These are phyloP conservation scores for Nerophis ophidion DNA, from an alignment of 2,113 vertebrate species.

Conservation along the genomic window DNA sequence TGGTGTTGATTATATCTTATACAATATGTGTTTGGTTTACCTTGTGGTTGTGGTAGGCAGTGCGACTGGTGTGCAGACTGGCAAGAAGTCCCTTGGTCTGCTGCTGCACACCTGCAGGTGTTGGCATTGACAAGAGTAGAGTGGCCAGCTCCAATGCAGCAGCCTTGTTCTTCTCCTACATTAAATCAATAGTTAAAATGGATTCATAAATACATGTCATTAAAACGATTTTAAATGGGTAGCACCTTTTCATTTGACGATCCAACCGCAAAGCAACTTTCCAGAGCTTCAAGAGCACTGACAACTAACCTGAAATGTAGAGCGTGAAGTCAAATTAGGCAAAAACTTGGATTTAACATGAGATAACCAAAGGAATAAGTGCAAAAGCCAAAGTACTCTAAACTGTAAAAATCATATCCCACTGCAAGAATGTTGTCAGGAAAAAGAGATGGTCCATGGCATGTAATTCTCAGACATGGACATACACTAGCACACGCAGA, in stretches of 20 bases:
- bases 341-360: neutral
- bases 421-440: conserved; percentile 41
- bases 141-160: conserved; percentile 93
- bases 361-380: conserved; percentile 8
- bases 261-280: conserved; percentile 96
- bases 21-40: conserved; percentile 50
- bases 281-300: conserved; percentile 94
- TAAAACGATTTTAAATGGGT: neutral
- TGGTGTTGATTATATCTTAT: neutral
- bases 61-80: conserved; percentile 93
- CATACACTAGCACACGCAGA: conserved; percentile 54
- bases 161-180: conserved; percentile 90
- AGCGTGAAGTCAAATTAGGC: conserved; percentile 18
- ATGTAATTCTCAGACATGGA: conserved; percentile 53
- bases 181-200: conserved; percentile 7
- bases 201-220: neutral
- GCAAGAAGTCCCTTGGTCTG: conserved; percentile 96
- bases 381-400: conserved; percentile 30
- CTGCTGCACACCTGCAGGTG: conserved; percentile 92
- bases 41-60: conserved; percentile 98
- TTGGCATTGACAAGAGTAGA: conserved; percentile 88
- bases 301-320: conserved; percentile 85
- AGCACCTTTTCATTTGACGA: conserved; percentile 92
- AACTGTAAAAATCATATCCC: conserved; percentile 41
- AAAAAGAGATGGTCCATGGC: conserved; percentile 43